Base-by-base conservation (phyloP, 1,140 invertebrate genomes). In the Myzus persicae region DNA sequence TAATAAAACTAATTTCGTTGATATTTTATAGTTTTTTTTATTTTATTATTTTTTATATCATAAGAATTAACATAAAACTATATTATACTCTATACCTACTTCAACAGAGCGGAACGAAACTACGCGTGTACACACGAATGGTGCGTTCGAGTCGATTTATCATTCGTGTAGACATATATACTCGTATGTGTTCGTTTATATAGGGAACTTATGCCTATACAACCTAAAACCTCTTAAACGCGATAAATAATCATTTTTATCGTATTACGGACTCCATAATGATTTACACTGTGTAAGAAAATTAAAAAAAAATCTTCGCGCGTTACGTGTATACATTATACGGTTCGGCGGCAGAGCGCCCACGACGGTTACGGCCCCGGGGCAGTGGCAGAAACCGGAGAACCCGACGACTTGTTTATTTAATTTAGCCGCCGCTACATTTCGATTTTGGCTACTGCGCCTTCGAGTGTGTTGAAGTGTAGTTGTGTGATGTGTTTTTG, bases 401-500 rank as follows among this genome's bases (percentile, higher is more conserved):
- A 91, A 91, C 67, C n/a, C 42, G 40, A 90, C 26, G 90, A 76
- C 90, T 76, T 91, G 90, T 91, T 76, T 76, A 91, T 91, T 91
- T 91, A 76, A 91, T 91, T 91, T 91, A 54, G n/a, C 54, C 24
- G 36, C 36, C 36, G 36, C 46, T 51, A 40, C 48, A 54, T 54
- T 89, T 89, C 36, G 88, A 46, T 54, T 89, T 51, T 54, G 88
- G 36, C 48, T 89, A 89, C 88, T 54, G 88, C 48, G 46, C 88
- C n/a, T 38, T 38, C 48, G 36, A n/a, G n/a, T 89, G 14, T n/a
- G 59, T 76, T 76, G 59, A n/a, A 38, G 9, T 54, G 22, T 54
- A 4, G 20, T 89, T n/a, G 20, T 54, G n/a, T 92, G 91, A 92
- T 92, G 91, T 92, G 42, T 92, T 92, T 82, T 81, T 92, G 91